Evolutionary conservation across 2,888 invertebrate genomes (phyloP).

Genomic region (Criorhina ranunculi): DNA sequence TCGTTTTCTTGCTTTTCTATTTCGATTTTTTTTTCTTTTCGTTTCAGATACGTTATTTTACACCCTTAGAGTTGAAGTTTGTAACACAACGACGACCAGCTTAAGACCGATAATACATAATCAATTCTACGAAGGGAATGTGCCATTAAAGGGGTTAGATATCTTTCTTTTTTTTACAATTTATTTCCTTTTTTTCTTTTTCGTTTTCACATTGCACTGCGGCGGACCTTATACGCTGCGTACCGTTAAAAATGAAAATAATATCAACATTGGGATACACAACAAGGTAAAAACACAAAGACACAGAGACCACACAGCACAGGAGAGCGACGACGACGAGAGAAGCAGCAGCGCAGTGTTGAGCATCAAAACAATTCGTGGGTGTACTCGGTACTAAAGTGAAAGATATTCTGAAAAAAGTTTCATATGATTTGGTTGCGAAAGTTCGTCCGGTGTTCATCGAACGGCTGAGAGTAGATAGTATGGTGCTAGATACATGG

Average conservation of each 20-base stretch:
- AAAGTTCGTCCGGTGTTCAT: constrained; percentile 63
- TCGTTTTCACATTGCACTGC: constrained; percentile 60
- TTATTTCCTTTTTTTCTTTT: constrained; percentile 22
- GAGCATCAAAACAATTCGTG: constrained; percentile 77
- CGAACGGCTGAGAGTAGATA: constrained; percentile 47
- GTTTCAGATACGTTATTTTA: constrained; percentile 19
- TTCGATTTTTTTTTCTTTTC: constrained; percentile 1
- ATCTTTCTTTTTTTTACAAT: constrained; percentile 39
- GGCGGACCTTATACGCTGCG: constrained; percentile 34
- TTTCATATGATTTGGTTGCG: constrained; percentile 58
- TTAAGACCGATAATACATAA: constrained; percentile 69
- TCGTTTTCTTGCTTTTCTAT: constrained; percentile 8
- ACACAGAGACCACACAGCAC: constrained; percentile 52
- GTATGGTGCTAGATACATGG: constrained; percentile 27
- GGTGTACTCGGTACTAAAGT: constrained; percentile 76
- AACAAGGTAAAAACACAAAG: constrained; percentile 62
- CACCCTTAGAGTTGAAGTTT: constrained; percentile 27
- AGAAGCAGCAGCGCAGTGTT: constrained; percentile 70
- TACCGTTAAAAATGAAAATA: constrained; percentile 64
- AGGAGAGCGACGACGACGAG: constrained; percentile 65
- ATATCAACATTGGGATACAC: constrained; percentile 75
- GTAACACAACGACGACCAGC: constrained; percentile 50
- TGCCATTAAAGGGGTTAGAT: constrained; percentile 52
- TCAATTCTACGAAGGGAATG: constrained; percentile 73
- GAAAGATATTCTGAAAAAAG: constrained; percentile 70